These are phyloP conservation scores for Himalopsyche tibetana DNA, from an alignment of 2,888 invertebrate genomes.

Conservation along the genomic window DNA sequence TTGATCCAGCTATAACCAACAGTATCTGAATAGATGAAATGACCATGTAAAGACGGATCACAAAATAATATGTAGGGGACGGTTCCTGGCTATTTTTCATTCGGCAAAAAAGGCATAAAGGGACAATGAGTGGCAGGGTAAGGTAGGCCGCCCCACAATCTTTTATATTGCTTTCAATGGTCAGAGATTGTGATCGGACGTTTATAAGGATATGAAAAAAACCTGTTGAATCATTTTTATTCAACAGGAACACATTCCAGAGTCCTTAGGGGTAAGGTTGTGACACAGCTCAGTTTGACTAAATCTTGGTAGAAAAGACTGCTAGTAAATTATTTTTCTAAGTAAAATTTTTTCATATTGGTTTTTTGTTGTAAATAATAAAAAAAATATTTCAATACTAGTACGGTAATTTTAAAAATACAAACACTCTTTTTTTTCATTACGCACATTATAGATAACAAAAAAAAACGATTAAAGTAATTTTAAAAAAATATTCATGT, in stretches of 20 bases:
- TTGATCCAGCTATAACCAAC: neutral
- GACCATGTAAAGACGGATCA: constrained; percentile 56
- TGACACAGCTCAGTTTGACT: neutral
- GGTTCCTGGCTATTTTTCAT: constrained; percentile 55
- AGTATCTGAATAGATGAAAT: constrained; percentile 49
- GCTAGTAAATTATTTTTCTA: too few species aligned
- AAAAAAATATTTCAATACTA: too few species aligned
- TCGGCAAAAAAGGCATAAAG: constrained; percentile 52
- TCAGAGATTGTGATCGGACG: constrained; percentile 61
- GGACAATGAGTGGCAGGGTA: constrained; percentile 48
- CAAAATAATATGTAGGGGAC: constrained; percentile 45
- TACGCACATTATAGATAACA: too few species aligned
- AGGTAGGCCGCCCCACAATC: constrained; percentile 47
- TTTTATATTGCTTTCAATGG: constrained; percentile 54
- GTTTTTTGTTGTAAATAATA: too few species aligned
- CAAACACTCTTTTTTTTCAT: too few species aligned
- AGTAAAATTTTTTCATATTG: too few species aligned
- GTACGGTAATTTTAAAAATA: too few species aligned
- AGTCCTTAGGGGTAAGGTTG: neutral
- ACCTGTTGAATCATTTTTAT: constrained; percentile 54
- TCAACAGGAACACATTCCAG: constrained; percentile 34
- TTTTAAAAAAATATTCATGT: too few species aligned
- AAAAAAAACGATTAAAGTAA: too few species aligned
- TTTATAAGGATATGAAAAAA: constrained; percentile 47
- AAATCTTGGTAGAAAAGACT: neutral